phyloP scores from a whole-genome alignment of 2,797 vertebrate genomes.

The Tangara arthus region DNA sequence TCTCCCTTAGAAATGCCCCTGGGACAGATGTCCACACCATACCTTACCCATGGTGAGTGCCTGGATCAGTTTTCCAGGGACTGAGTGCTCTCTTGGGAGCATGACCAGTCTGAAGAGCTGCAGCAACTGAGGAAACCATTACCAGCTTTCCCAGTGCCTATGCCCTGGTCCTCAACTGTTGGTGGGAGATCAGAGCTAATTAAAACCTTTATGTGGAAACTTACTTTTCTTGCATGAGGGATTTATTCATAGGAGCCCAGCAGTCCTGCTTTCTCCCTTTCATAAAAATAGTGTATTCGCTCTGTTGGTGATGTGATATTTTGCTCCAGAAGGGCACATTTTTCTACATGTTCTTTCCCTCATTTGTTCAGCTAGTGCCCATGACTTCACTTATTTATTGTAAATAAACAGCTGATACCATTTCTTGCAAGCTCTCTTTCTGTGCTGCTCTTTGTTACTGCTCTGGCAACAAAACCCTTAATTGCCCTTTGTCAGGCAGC shows the following conservation, averaged over 20 bases:
- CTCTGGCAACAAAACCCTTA: slow-evolving; percentile 48
- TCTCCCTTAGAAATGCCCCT: background rate
- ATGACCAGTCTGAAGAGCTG: background rate
- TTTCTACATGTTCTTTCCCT: slow-evolving; percentile 9
- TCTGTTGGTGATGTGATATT: background rate
- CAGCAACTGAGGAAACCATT: background rate
- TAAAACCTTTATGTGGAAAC: slow-evolving; percentile 23
- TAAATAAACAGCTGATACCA: slow-evolving; percentile 61
- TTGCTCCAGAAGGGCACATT: slow-evolving; percentile 27
- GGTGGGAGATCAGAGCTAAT: background rate
- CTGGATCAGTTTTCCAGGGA: background rate
- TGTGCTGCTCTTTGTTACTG: slow-evolving; percentile 46
- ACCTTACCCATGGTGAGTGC: background rate
- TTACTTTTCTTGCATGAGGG: background rate
- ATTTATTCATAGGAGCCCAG: background rate
- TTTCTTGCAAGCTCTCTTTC: slow-evolving; percentile 53
- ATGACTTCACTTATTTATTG: slow-evolving; percentile 67
- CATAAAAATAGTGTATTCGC: background rate
- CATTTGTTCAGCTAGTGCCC: slow-evolving; percentile 37
- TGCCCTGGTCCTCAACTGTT: background rate
- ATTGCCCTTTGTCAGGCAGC: slow-evolving; percentile 49
- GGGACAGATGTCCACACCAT: background rate
- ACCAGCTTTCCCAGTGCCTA: background rate
- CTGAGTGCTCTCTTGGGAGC: background rate
- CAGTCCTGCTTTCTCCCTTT: background rate